Evolutionary conservation across 2,113 vertebrate species (phyloP), one percentile per base, ranked within the genome.

Genomic region (Etheostoma spectabile): DNA sequence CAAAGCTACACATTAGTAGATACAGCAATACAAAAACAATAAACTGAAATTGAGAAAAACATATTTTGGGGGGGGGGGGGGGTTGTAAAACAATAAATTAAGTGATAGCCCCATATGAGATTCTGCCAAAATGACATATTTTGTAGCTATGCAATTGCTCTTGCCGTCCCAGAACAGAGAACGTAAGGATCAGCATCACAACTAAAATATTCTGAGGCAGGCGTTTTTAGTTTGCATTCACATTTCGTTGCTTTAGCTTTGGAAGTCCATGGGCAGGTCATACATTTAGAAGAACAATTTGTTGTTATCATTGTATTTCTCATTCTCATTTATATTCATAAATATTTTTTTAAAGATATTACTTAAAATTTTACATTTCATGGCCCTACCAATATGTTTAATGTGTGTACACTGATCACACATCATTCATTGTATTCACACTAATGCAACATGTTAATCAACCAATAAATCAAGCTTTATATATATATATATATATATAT

Each of bases 81-180:
- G 22, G 42, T 27, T 30, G 48, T 61, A 27, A 55, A 27, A 7
- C 10, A 30, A 48, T 48, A 55, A 56, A 63, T 4, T 55, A 42
- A 42, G 42, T 13, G 8, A 70, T 42, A 61, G 60, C 5, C 2
- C 3, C 3, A 11, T 60, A 14, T 67, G 15, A 55, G n/a, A 27
- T n/a, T 53, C 24, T 30, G 27, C 38, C 33, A 19, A 71, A n/a
- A 14, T 33, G 38, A 42, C 21, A 33, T 35, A 55, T 46, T 71
- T 83, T 76, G 38, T 42, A 61, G 27, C 51, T 60, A 19, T 12
- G 22, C 51, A 74, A 59, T 73, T 59, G 30, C 22, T 57, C 27
- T 15, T 38, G 60, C 10, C 8, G 18, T 57, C 42, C 51, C 22
- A 22, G 30, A 71, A 22, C 11, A 19, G 19, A 33, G 27, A 33